phyloP scores from a whole-genome alignment of 2,888 invertebrate species.

The Apotomis turbidana region DNA sequence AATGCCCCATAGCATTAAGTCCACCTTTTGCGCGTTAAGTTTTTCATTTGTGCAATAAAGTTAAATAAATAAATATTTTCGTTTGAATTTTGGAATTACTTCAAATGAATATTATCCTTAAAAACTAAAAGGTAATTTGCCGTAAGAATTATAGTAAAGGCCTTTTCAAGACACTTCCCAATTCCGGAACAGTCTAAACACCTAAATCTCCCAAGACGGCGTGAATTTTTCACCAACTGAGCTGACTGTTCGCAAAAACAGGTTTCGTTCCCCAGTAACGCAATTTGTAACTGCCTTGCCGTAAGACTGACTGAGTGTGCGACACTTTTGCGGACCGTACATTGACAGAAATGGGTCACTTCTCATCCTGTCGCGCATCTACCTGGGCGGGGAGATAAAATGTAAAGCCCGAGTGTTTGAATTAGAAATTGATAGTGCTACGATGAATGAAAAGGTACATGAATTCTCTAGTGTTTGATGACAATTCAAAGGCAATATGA shows the following conservation, averaged over 20 bases:
- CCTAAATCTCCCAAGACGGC: constrained; percentile 35
- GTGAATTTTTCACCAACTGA: constrained; percentile 30
- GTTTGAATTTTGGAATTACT: no score
- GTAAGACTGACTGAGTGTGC: constrained; percentile 48
- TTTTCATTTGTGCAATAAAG: no score
- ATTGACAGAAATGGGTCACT: constrained; percentile 62
- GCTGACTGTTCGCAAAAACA: constrained; percentile 37
- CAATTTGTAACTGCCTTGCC: constrained; percentile 40
- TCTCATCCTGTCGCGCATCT: constrained; percentile 51
- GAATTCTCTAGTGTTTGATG: neutral
- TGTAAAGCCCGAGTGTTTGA: constrained; percentile 43
- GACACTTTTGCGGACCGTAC: constrained; percentile 55
- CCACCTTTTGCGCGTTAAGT: no score
- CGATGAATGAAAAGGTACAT: neutral
- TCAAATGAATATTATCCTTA: neutral
- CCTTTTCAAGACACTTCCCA: neutral
- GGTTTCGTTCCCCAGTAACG: constrained; percentile 36
- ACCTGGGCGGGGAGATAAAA: constrained; percentile 44
- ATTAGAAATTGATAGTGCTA: constrained; percentile 42
- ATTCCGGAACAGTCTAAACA: constrained; percentile 12
- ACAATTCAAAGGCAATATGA: no score
- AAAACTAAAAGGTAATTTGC: neutral
- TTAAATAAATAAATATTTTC: no score
- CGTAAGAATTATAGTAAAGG: neutral
- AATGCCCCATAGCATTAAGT: no score